These are phyloP conservation scores for Fukomys damarensis DNA, from an alignment of 2,113 vertebrate species.

Conservation along the genomic window DNA sequence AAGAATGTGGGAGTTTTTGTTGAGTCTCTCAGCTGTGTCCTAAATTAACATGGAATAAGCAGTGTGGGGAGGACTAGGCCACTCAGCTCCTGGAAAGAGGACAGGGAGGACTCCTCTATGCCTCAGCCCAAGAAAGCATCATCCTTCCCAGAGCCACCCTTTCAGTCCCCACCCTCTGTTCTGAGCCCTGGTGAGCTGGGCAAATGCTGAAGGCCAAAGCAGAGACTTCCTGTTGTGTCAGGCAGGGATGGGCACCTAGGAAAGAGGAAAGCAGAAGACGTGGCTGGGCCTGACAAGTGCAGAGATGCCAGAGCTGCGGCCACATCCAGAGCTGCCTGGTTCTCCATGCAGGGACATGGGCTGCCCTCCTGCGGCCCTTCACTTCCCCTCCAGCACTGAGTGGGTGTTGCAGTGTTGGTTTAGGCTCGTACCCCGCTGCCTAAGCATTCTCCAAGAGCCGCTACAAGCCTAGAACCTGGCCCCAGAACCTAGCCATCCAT, in stretches of 20 bases:
- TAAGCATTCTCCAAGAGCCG: background rate
- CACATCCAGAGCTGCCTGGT: background rate
- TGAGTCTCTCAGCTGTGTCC: background rate
- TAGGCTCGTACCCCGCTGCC: background rate
- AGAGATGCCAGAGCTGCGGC: background rate
- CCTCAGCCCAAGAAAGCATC: background rate
- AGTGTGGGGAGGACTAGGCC: background rate
- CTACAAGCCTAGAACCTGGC: background rate
- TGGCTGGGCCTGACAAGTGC: rapidly evolving
- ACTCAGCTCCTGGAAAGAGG: background rate
- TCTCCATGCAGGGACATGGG: background rate
- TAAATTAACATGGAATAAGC: background rate
- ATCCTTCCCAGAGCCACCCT: background rate
- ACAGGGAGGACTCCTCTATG: background rate
- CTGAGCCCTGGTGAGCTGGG: background rate
- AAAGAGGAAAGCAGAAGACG: background rate
- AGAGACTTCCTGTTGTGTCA: background rate
- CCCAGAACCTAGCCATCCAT: background rate
- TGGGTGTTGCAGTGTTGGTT: background rate
- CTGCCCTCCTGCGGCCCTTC: background rate
- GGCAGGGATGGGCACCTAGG: background rate
- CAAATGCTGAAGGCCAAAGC: background rate
- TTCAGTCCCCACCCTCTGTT: background rate
- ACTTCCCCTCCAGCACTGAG: rapidly evolving
- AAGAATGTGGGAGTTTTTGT: background rate